Conservation (phyloP, 2,797 vertebrate species). For the Brachymystax lenok region DNA sequence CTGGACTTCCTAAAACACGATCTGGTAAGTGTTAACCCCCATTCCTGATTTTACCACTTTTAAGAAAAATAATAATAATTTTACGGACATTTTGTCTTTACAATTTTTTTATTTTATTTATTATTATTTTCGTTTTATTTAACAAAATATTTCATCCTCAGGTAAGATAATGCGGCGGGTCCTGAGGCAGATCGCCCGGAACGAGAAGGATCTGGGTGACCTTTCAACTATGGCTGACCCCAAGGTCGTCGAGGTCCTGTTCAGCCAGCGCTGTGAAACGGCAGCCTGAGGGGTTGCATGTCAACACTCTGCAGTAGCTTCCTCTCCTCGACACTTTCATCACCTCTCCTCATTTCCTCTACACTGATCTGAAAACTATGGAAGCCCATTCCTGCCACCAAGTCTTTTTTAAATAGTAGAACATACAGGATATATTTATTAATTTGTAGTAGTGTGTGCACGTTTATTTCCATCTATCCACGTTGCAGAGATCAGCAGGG, state of each 20-base stretch:
- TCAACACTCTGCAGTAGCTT: background rate
- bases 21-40: slow-evolving; percentile 70
- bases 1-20: slow-evolving; percentile 81
- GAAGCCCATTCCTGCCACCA: too few species aligned
- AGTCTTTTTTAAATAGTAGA: too few species aligned
- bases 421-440: too few species aligned
- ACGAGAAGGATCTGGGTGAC: slow-evolving; percentile 81
- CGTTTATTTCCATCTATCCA: too few species aligned
- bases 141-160: slow-evolving; percentile 31
- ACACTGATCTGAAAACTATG: background rate
- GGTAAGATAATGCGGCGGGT: slow-evolving; percentile 84
- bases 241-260: slow-evolving; percentile 79
- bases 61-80: background rate
- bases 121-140: background rate
- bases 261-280: slow-evolving; percentile 78
- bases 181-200: slow-evolving; percentile 79
- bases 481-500: too few species aligned
- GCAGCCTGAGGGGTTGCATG: slow-evolving; percentile 60
- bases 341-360: background rate
- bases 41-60: too few species aligned
- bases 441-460: too few species aligned
- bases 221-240: slow-evolving; percentile 82
- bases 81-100: background rate
- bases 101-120: background rate
- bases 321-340: background rate